Evolutionary conservation across 2,888 invertebrate species (phyloP).

Genomic region (Acanthosepion esculentum): DNA sequence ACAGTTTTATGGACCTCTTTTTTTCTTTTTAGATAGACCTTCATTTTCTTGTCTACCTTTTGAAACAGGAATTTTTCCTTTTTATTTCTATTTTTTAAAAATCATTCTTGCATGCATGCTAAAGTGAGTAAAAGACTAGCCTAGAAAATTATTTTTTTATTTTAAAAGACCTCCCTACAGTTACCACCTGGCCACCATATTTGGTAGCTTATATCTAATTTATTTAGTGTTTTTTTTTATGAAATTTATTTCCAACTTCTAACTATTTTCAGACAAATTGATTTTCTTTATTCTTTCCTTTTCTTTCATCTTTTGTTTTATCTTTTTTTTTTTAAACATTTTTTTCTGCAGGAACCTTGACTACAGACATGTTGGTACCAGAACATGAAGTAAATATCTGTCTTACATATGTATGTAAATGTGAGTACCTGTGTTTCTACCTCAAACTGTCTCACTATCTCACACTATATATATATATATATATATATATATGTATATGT

Average conservation of each 20-base stretch:
- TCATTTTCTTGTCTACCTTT: background rate
- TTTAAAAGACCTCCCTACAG: background rate
- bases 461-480: background rate
- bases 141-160: background rate
- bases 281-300: background rate
- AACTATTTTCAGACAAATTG: constrained; percentile 1
- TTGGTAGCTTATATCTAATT: background rate
- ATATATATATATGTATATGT: background rate
- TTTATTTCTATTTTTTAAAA: background rate
- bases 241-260: background rate
- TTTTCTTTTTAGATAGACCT: background rate
- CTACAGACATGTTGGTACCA: constrained; percentile 8
- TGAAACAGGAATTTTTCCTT: background rate
- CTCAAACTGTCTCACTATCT: background rate
- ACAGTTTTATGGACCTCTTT: background rate
- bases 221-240: background rate
- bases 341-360: background rate
- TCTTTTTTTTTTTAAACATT: background rate
- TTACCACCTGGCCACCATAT: background rate
- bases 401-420: background rate
- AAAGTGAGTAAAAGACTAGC: background rate
- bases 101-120: background rate
- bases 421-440: background rate
- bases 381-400: background rate
- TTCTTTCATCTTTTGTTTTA: background rate